Evolutionary conservation across 35 echinoderm and acorn worm genomes (phyloP), one percentile per base, ranked within the genome.

Genomic region (Holothuria glaberrima): DNA sequence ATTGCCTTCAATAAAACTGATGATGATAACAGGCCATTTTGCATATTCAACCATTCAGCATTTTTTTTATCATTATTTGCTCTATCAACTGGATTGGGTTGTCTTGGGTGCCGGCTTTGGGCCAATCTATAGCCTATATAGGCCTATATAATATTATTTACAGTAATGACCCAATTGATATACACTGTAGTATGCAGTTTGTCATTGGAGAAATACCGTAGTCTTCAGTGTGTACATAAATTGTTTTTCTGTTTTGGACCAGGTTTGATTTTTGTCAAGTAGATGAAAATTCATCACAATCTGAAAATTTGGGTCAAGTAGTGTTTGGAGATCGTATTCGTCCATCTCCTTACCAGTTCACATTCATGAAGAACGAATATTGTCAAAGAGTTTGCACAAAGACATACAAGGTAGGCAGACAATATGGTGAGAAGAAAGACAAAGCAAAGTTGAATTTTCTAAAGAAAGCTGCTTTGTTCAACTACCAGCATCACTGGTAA

Each of bases 401-500:
- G 63, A 90, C 16, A 3, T 98, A 98, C 68, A 41, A 41, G 36
- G 36, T 41, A 4, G 36, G 7, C 36, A 90, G 0, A 87, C 45
- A 45, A 54, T 0, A 41, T 54, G 50, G 50, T 54, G 13, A 54
- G 3, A 83, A 75, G 1, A 90, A 92, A 14, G 58, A 81, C 16
- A 82, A 68, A 66, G 72, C 90, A 32, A 91, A 92, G 52, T 48
- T 98, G 20, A 94, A 87, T 32, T 91, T 98, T 21, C 72, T 98
- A 60, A 86, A 82, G 64, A 92, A 94, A 59, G 96, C 86, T 12
- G 91, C 94, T n/a, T 57, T 92, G 70, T 88, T 94, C 22, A 98
- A 98, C 68, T 98, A 98, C 74, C 96, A 94, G 28, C 96, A 98
- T 30, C 96, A 98, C 67, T 98, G 96, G 93, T 94, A 64, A 88